Evolutionary conservation across 2,113 vertebrate species (phyloP), one percentile per base, ranked within the genome.

Genomic region (Leptodactylus fuscus): DNA sequence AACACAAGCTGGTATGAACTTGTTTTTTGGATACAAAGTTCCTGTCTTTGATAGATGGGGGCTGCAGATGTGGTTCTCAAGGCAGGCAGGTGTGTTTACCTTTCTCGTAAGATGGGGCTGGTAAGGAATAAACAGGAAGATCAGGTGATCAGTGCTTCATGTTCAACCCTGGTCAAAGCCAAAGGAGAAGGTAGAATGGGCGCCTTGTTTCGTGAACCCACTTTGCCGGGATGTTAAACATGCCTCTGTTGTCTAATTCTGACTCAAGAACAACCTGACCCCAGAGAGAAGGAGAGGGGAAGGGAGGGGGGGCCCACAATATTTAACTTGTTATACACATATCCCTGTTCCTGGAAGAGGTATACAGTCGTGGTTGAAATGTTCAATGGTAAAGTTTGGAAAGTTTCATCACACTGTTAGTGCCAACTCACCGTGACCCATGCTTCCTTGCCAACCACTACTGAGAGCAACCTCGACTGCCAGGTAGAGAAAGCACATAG

Each of bases 201-300:
- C 84, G 91, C 91, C 92, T 93, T 94, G 93, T 94, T 81, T 87
- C 73, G 73, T 7, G 46, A 81, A 29, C 48, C 58, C 84, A 58
- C 38, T 0, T 71, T 87, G 88, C 88, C 87, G 88, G 87, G 49
- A 81, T 73, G 38, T 85, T 78, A 85, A 80, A 71, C 34, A 73
- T 80, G 34, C 55, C 73, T 77, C 24, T 76, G 53, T 84, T 84
- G 58, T 51, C 49, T 46, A 85, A 71, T 53, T 51, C 48, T 38
- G 55, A 60, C 29, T 80, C 69, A 20, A 60, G 84, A 79, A 85
- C n/a, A 85, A 85, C 84, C 65, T 81, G 84, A 85, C 84, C 84
- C 82, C 65, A 60, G 84, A 80, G 76, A 41, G 60, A 70, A 73
- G 22, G 16, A 11, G n/a, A 32, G 22, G 74, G 74, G 34, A 69